Evolutionary conservation across 2,888 invertebrate genomes (phyloP), one percentile per base, ranked within the genome.

Genomic region (Trachelus stipa): DNA sequence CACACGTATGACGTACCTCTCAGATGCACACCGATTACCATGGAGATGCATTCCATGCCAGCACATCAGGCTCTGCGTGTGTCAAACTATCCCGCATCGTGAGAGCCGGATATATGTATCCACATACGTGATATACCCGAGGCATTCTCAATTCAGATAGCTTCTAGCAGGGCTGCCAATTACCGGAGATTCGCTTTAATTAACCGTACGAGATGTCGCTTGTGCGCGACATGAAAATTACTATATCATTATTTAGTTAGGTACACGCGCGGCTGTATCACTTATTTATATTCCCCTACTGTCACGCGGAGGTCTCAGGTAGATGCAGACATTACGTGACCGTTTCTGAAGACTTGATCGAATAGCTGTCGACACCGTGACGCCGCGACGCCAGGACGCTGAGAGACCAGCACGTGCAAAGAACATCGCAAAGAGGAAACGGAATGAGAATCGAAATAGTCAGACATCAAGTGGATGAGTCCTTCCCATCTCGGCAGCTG

Each of bases 401-500:
- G 56, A 23, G 56, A 40, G 1, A 56, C 3, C 12, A 30, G 71
- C 31, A 12, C 71, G 71, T 34, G 71, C 12, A 31, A 33, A 31
- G 71, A 31, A 2, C 71, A 15, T 4, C 4, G 23, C 33, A 71
- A 71, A 34, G 34, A 33, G 31, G 71, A 34, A 34, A 15, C 33
- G 71, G 31, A 34, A 31, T 34, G 15, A 12, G 34, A 71, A 11
- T 12, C 12, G 15, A 71, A 30, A 71, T 34, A 71, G 71, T 71
- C 34, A 6, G 56, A 23, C 56, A 3, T 56, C 56, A 2, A 56
- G 23, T 56, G 56, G 23, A 56, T 1, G 56, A 56, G 56, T 56
- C 56, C 56, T 56, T 56, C 56, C 0, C 56, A 23, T 23, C 56
- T 56, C 56, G 80, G 86, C 90, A 89, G 90, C 90, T 90, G 90